These are phyloP conservation scores for Heterotis niloticus DNA, from an alignment of 2,113 vertebrate genomes.

Conservation along the genomic window DNA sequence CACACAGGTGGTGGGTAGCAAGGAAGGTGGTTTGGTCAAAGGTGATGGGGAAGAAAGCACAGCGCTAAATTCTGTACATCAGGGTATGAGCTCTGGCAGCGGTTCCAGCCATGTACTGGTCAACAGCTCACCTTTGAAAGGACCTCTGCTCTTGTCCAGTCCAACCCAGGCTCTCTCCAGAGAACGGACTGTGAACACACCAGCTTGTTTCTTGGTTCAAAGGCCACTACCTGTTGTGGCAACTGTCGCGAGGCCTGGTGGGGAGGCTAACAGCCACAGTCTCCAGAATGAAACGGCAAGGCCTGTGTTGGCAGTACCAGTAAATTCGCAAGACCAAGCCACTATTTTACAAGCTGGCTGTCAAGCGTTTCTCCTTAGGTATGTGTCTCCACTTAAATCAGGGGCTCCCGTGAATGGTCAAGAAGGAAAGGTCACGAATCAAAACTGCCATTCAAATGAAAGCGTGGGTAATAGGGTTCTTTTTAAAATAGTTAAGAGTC, in stretches of 20 bases:
- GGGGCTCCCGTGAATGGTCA: constrained; percentile 52
- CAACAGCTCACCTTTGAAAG: constrained; percentile 57
- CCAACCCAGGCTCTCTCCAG: constrained; percentile 45
- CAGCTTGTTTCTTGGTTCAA: constrained; percentile 65
- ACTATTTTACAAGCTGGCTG: constrained; percentile 54
- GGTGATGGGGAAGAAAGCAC: constrained; percentile 46
- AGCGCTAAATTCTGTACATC: constrained; percentile 43
- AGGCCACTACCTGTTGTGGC: constrained; percentile 57
- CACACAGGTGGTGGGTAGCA: constrained; percentile 30
- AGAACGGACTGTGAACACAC: constrained; percentile 50
- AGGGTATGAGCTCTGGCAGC: constrained; percentile 34
- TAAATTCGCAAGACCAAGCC: constrained; percentile 52
- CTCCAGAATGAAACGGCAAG: constrained; percentile 45
- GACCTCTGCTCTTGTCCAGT: constrained; percentile 58
- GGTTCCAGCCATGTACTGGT: constrained; percentile 58
- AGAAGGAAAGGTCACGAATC: constrained; percentile 46
- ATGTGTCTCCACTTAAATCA: constrained; percentile 64
- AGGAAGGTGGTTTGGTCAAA: constrained; percentile 28
- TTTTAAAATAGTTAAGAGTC: constrained; percentile 61
- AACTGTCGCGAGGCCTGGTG: constrained; percentile 33
- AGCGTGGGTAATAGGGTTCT: constrained; percentile 59
- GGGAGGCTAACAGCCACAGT: constrained; percentile 42
- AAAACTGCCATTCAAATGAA: constrained; percentile 47
- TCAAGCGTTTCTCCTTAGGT: constrained; percentile 67
- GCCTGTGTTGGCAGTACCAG: constrained; percentile 61